Percentiles rank a stretch among this genome's conserved stretches.
Evolutionary conservation across 2,113 vertebrate species (phyloP).

Genomic region (Phyllopteryx taeniolatus): DNA sequence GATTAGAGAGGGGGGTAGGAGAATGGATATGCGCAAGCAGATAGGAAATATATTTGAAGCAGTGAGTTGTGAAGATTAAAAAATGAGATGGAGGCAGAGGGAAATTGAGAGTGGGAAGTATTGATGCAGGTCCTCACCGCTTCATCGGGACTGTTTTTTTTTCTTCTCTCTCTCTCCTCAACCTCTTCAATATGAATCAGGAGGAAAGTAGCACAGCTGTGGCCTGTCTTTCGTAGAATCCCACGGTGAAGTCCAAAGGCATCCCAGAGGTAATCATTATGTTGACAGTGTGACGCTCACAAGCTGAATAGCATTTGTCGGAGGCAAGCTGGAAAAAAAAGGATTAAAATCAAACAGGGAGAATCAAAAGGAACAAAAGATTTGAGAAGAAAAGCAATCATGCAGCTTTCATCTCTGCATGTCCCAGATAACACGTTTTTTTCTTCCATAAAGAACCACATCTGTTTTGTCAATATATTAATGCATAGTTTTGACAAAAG

Average conservation of each 20-base stretch:
- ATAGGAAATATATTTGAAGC: slow-evolving; percentile 44
- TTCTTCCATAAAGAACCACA: slow-evolving; percentile 36
- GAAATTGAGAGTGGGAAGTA: slow-evolving; percentile 41
- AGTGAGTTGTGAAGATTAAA: slow-evolving; percentile 55
- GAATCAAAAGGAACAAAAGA: slow-evolving; percentile 44
- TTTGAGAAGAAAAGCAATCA: slow-evolving; percentile 47
- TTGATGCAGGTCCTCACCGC: slow-evolving; percentile 40
- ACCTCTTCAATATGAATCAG: slow-evolving; percentile 28
- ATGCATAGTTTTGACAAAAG: slow-evolving; percentile 49
- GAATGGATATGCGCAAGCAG: slow-evolving; percentile 16
- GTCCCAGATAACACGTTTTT: slow-evolving; percentile 46
- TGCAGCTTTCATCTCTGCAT: slow-evolving; percentile 33
- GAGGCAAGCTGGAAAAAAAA: slow-evolving; percentile 3
- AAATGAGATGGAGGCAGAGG: slow-evolving; percentile 33
- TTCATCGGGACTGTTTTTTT: slow-evolving; percentile 33
- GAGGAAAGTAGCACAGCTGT: slow-evolving; percentile 26
- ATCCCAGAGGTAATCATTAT: slow-evolving; percentile 65
- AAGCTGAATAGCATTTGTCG: slow-evolving; percentile 12
- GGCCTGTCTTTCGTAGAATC: slow-evolving; percentile 36
- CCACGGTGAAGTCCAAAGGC: slow-evolving; percentile 43
- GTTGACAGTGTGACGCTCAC: slow-evolving; percentile 49
- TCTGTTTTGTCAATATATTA: slow-evolving; percentile 58
- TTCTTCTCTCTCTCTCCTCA: not conserved
- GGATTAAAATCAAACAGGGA: slow-evolving; percentile 17
- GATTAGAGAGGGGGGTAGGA: slow-evolving; percentile 35